These are phyloP conservation scores for Parazoanthus darwini DNA, from an alignment of 92 coral and sea anemone genomes.

Conservation along the genomic window DNA sequence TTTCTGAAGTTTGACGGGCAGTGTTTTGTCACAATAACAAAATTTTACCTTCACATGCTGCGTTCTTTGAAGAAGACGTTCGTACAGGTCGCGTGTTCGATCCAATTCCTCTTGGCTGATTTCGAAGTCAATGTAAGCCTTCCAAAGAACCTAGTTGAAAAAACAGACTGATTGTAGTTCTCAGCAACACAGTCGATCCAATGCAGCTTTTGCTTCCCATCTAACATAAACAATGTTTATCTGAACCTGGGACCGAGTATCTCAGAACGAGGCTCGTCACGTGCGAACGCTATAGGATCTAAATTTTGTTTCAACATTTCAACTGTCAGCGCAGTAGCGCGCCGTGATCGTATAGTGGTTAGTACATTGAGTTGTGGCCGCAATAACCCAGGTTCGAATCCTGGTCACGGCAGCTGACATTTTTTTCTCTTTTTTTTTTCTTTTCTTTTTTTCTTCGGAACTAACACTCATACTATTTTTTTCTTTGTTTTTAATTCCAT, in stretches of 20 bases:
- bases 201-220: not conserved
- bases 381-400: slow-evolving; percentile 99
- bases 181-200: not conserved
- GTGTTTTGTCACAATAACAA: no score
- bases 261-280: not conserved
- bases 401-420: slow-evolving; percentile 85
- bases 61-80: slow-evolving; percentile 85
- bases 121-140: slow-evolving; percentile 99
- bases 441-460: no score
- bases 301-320: not conserved
- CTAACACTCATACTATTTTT: not conserved
- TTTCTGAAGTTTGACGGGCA: no score
- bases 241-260: not conserved
- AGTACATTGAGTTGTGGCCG: slow-evolving; percentile 99
- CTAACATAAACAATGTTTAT: no score
- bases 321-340: slow-evolving; percentile 29
- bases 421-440: not conserved
- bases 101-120: slow-evolving; percentile 90
- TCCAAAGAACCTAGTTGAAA: slow-evolving; percentile 89
- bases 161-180: not conserved
- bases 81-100: slow-evolving; percentile 88
- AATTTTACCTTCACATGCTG: slow-evolving; percentile 91
- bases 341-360: slow-evolving; percentile 99
- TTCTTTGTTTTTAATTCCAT: not conserved
- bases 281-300: not conserved